Base-by-base conservation (phyloP, 1,140 invertebrate genomes). In the Argopecten irradians region DNA sequence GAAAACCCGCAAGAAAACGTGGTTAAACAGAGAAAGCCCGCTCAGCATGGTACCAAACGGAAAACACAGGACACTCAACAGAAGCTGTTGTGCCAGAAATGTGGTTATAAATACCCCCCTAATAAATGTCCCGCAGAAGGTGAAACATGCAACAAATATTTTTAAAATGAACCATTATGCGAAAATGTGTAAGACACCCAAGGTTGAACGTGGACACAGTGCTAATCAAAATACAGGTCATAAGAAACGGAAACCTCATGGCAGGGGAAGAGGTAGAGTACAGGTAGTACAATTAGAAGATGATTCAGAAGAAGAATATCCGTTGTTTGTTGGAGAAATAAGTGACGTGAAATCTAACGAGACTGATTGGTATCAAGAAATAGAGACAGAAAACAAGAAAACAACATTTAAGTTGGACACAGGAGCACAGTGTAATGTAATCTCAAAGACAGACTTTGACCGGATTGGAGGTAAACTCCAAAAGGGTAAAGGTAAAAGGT, bases 381-480 rank as follows among this genome's bases (percentile, higher is more conserved):
- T 13, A 83, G 36, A 33, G 83, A 13, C 22, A 86, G 11, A 32
- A 13, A 34, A 16, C 46, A 13, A 11, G 82, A 33, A 87, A 33
- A 28, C n/a, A n/a, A n/a, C n/a, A n/a, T 82, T 87, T n/a, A 87
- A 87, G 34, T 19, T 87, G 7, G 86, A 87, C 82, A 87, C 86
- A 14, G 46, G 86, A 14, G 86, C 86, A 14, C 41, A 87, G 71
- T 22, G 34, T n/a, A 87, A 87, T 39, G 36, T 87, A n/a, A 83
- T 87, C 9, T 11, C 86, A 14, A 11, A 32, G 33, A 14, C 9
- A 13, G n/a, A 34, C 16, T 87, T 33, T n/a, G 32, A 39, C 19
- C 82, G 83, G 34, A 83, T 83, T 32, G 14, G 82, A 14, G 32
- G 13, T 19, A 14, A 83, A 33, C 46, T 13, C 13, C 46, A 13